Base-by-base conservation (phyloP, 2,113 vertebrate species). In the Ochotona princeps region DNA sequence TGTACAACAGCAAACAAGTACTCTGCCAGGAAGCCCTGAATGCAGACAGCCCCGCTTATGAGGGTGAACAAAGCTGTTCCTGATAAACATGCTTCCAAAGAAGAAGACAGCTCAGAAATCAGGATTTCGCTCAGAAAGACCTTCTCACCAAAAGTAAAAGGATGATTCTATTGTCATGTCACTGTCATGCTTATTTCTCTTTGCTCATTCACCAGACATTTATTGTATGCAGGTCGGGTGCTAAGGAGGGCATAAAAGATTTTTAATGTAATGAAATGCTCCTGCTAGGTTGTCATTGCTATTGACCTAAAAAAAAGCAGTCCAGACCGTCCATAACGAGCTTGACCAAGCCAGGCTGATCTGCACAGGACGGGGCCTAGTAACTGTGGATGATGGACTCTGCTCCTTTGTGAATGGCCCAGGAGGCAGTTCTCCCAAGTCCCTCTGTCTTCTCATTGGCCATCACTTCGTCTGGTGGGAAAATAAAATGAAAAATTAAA, bases 81-180 rank as follows among this genome's bases (percentile, higher is more conserved):
- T 5, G 0, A 47, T 73, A 61, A 66, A 54, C 8, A 44, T 18
- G 44, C 44, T 49, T 63, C 73, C 5, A 38, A 72, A 87, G 70
- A 81, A 61, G 25, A 87, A 32, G 82, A 12, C 80, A 65, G 25
- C 38, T 1, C 35, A 63, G 47, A 35, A 83, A 92, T 49, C 66
- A 44, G 38, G 57, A 54, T 61, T 91, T 79, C 73, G 66, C 63
- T 93, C 54, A 79, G 74, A 90, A 70, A 30, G 73, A 21, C 61
- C 44, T 73, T 85, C 60, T 76, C 65, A 81, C 5, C 61, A 78
- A 82, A 15, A 25, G n/a, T 54, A 13, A 74, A 84, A 88, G 38
- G 17, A 18, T 57, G 54, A 74, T 38, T 17, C n/a, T 17, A 14
- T 66, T 67, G 30, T n/a, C 66, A 69, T 35, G 78, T 4, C 35